Evolutionary conservation across 2,113 vertebrate genomes (phyloP).

Genomic region (Melanocharis versteri): DNA sequence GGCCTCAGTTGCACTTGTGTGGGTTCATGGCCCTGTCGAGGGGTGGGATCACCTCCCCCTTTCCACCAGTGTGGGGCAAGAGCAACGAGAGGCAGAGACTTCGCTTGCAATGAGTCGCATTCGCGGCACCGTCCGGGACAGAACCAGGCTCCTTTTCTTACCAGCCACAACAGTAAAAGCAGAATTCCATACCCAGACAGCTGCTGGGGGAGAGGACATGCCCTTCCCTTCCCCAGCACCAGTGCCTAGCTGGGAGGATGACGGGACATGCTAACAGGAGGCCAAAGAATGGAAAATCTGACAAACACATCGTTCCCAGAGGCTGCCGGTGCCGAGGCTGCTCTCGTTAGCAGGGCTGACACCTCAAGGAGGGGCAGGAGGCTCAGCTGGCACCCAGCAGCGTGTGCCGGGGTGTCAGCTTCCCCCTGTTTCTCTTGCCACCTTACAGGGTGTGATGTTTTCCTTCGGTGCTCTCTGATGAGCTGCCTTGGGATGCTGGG

Average conservation of each 20-base stretch:
- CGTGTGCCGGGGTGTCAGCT: not conserved
- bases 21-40: fast-evolving
- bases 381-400: not conserved
- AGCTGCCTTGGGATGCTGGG: not conserved
- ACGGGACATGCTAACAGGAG: not conserved
- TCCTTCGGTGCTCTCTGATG: not conserved
- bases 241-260: not conserved
- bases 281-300: not conserved
- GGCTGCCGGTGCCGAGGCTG: fast-evolving
- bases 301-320: fast-evolving
- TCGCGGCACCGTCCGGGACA: fast-evolving
- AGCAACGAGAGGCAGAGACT: not conserved
- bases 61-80: not conserved
- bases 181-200: not conserved
- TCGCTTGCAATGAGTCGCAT: fast-evolving
- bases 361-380: not conserved
- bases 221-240: not conserved
- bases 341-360: not conserved
- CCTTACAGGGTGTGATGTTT: conserved; percentile 16
- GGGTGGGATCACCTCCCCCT: not conserved
- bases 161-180: not conserved
- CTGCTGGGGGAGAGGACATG: fast-evolving
- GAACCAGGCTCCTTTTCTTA: not conserved
- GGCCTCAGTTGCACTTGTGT: conserved; percentile 1
- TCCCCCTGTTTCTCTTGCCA: not conserved